Conservation (phyloP, 1,140 invertebrate species). For the Subanguina moxae region DNA sequence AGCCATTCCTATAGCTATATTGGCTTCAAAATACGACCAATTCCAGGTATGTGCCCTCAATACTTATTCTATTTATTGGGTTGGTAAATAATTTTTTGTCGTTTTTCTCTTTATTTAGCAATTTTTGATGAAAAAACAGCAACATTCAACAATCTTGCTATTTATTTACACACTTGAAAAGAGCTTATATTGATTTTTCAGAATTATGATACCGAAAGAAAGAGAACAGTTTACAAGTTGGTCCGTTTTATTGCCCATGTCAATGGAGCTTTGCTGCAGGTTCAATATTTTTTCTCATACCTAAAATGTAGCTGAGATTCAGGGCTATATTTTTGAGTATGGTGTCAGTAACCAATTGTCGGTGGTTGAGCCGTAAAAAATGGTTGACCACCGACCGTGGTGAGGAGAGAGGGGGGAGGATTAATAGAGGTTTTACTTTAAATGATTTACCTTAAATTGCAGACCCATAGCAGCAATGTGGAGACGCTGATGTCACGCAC, state of each 20-base stretch:
- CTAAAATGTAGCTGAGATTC: too few relatives aligned
- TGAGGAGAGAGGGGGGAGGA: too few relatives aligned
- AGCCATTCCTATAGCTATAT: slow-evolving; percentile 13
- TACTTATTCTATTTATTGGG: too few relatives aligned
- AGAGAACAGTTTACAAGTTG: slow-evolving; percentile 22
- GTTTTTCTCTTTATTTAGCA: too few relatives aligned
- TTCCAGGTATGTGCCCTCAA: slow-evolving; percentile 23
- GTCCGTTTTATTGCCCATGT: slow-evolving; percentile 29
- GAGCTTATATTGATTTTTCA: slow-evolving; percentile 17
- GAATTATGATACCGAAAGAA: slow-evolving; percentile 33
- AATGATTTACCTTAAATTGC: background rate
- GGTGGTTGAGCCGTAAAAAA: too few relatives aligned
- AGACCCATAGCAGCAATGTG: slow-evolving; percentile 1
- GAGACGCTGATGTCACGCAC: background rate
- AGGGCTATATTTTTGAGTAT: too few relatives aligned
- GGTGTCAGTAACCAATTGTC: too few relatives aligned
- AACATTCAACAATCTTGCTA: too few relatives aligned
- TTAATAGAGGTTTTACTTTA: too few relatives aligned
- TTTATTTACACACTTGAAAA: background rate
- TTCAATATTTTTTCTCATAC: background rate
- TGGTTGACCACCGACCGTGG: too few relatives aligned
- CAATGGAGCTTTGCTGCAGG: slow-evolving; percentile 24
- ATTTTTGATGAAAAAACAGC: background rate
- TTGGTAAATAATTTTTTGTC: too few relatives aligned
- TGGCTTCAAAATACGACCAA: slow-evolving; percentile 24